Percentiles rank a stretch among this genome's conserved stretches.
These are phyloP conservation scores for Hystrix cristata DNA, from an alignment of 2,113 vertebrate species.

Conservation along the genomic window DNA sequence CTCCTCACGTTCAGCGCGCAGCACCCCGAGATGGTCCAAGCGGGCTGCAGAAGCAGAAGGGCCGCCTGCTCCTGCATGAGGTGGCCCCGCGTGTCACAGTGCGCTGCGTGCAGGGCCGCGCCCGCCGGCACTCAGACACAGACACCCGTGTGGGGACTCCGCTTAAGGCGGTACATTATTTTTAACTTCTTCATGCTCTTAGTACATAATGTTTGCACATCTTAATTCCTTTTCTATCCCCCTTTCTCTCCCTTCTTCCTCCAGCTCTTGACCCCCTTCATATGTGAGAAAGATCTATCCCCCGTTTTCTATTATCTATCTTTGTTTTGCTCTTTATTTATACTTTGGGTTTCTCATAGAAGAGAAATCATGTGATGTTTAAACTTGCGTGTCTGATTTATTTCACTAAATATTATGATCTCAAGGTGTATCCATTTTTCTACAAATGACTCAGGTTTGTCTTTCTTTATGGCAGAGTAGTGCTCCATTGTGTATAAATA, in stretches of 20 bases:
- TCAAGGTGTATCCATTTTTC: background rate
- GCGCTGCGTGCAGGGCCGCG: background rate
- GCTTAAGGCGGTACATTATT: background rate
- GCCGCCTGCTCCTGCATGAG: background rate
- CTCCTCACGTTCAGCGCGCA: background rate
- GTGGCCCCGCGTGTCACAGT: fast-evolving
- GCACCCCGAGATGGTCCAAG: background rate
- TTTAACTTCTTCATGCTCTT: no score
- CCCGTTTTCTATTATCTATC: background rate
- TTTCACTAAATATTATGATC: background rate
- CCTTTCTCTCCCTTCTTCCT: background rate
- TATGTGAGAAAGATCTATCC: background rate
- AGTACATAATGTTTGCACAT: background rate
- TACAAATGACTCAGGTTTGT: background rate
- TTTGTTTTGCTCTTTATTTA: background rate
- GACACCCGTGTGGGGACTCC: background rate
- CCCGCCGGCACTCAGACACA: background rate
- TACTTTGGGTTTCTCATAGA: background rate
- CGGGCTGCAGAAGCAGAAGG: background rate
- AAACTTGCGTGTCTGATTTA: background rate
- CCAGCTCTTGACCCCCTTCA: background rate
- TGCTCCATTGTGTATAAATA: background rate
- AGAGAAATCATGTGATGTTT: background rate
- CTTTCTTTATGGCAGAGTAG: background rate
- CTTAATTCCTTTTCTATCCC: background rate